Percentiles rank a stretch among this genome's conserved stretches.
phyloP scores from a whole-genome alignment of 1,140 invertebrate species.

The Pissodes strobi region DNA sequence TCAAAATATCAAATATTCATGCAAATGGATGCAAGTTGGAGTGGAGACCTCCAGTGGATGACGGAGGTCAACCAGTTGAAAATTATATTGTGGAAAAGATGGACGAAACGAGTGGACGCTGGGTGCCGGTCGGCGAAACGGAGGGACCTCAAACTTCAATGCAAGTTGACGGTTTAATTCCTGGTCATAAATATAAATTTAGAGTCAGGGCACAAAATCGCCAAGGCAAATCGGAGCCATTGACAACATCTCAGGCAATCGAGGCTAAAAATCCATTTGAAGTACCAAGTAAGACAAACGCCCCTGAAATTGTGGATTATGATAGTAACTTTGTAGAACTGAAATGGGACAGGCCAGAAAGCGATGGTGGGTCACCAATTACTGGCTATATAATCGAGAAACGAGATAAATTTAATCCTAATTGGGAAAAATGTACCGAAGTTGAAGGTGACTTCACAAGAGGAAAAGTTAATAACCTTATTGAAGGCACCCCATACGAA shows the following conservation, averaged over 20 bases:
- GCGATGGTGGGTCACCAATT: constrained; percentile 87
- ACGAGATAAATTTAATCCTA: constrained; percentile 85
- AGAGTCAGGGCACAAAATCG: constrained; percentile 93
- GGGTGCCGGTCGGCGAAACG: constrained; percentile 91
- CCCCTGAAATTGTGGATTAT: constrained; percentile 88
- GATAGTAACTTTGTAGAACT: constrained; percentile 93
- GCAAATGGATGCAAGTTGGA: constrained; percentile 82
- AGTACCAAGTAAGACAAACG: constrained; percentile 79
- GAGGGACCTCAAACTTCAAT: constrained; percentile 75
- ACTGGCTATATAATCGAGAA: constrained; percentile 96
- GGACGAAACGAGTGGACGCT: constrained; percentile 89
- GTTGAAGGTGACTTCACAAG: constrained; percentile 81
- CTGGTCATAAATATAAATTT: constrained; percentile 96
- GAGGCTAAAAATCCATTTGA: constrained; percentile 98
- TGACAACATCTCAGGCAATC: constrained; percentile 85
- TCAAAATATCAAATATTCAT: constrained; percentile 84
- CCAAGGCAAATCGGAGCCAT: constrained; percentile 93
- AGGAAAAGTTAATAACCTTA: constrained; percentile 83
- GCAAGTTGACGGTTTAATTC: constrained; percentile 76
- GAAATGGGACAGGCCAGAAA: constrained; percentile 86
- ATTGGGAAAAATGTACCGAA: constrained; percentile 87
- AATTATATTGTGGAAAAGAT: constrained; percentile 93
- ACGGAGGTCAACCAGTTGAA: constrained; percentile 87
- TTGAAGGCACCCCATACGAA: constrained; percentile 91
- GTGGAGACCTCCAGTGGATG: constrained; percentile 90